Evolutionary conservation across 2,113 vertebrate genomes (phyloP), one percentile per base, ranked within the genome.

Genomic region (Canis aureus): DNA sequence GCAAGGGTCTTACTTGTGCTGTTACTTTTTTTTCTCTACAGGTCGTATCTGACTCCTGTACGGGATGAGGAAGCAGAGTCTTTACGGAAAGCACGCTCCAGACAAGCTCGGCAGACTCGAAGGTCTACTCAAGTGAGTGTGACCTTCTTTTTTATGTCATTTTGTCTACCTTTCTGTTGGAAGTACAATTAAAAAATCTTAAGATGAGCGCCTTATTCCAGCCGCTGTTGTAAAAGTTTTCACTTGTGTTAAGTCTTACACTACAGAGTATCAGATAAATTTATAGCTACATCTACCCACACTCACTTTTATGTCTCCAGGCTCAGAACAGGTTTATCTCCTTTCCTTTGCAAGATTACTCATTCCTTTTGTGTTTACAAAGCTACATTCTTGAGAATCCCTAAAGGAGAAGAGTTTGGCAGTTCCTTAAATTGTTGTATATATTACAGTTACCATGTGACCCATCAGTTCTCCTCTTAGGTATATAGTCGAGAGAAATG

Each of bases 11-110:
- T 60, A 38, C 16, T 64, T 55, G 11, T 23, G 43, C 13, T 85
- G 1, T 32, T 94, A 25, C 74, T 94, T 66, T 81, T 79, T 13
- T 17, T 60, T 49, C 43, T 53, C 69, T 43, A 0, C 96, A 99
- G 99, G 97, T 99, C 99, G 0, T 99, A 99, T 97, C 98, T 99
- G 98, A 99, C 99, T 35, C 99, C 99, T 0, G 99, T 99, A 82
- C 98, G 99, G 53, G 99, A 99, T 97, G 99, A 99, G 92, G 99
- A 99, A 83, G 99, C 99, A 0, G 99, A 99, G 69, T 99, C 99
- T 5, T 99, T 99, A 98, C 99, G 99, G 97, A 99, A 99, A 98
- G 99, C 99, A 0, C 99, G 99, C 51, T 99, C 99, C 92, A 99
- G 99, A 94, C 99, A 99, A 94, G 99, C 99, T 85, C 98, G 99